Base-by-base conservation (phyloP, 2,113 vertebrate species). In the Crotalus viridis region DNA sequence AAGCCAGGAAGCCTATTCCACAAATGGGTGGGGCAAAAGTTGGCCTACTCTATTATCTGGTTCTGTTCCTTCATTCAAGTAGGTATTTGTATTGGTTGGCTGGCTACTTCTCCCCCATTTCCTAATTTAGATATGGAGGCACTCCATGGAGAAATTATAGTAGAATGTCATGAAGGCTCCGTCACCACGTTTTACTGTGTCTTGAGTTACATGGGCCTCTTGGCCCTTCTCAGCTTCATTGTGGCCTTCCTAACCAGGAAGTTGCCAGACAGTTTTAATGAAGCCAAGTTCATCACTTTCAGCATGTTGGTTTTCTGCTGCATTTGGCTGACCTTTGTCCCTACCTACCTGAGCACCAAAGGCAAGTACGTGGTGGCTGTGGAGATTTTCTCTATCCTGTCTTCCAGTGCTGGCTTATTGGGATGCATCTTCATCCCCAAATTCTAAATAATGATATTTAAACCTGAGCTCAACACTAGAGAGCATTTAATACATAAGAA, bases 281-380 rank as follows among this genome's bases (percentile, higher is more conserved):
- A 91, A 86, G 90, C 90, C 74, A 91, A 59, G 4, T 91, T 86
- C 24, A 91, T 91, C 15, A 91, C 81, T 13, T 91, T 86, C 54
- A 91, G 91, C 39, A 91, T 91, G 46, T 51, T 87, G 56, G 91
- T 91, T 28, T 92, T 92, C 52, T 92, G 91, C 19, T 88, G 85
- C 39, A 85, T 92, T 64, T 92, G 85, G 91, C 0, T 91, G 4
- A 87, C 91, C 10, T 92, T 92, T 88, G 2, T 92, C 24, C 91
- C 91, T 33, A 61, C 91, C 1, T 88, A 92, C 6, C 6, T 92
- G 28, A 92, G 91, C 56, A 64, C 85, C 2, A 61, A 10, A 52
- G 91, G 85, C 0, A 92, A 87, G 39, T 33, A 88, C 2, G 69
- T 88, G 57, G 91, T 92, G 1, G 91, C 57, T 0, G 91, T 88